Evolutionary conservation across 2,888 invertebrate genomes (phyloP), one percentile per base, ranked within the genome.

Genomic region (Tillus elongatus): DNA sequence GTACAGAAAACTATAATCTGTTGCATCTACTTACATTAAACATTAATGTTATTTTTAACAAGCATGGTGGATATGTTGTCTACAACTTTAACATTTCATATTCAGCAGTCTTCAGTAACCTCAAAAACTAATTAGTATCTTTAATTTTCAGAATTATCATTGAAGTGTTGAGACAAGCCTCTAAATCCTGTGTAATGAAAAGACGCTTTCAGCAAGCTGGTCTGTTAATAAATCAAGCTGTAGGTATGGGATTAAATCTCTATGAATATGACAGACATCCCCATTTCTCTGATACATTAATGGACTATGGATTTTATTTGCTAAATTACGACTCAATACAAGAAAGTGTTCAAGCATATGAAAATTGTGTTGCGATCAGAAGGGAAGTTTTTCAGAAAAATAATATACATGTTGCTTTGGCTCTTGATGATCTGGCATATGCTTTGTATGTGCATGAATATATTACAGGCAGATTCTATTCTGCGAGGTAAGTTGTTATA

Each of bases 381-480:
- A 77, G 78, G 51, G 67, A 71, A 35, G 79, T 90, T 53, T 91
- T 89, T 68, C 87, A 87, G 0, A 80, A 79, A 54, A 75, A 78
- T 60, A 91, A 89, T 66, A 76, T 93, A 44, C 83, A 85, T 63
- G 85, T 93, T 48, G 93, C 92, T 1, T 76, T 86, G 15, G 87
- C 86, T 15, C 85, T 89, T 63, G 92, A 93, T 67, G 92, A 93
- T 68, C 71, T 93, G 30, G 90, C 92, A 0, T 95, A 93, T 67
- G 90, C 91, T 31, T 77, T 87, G 8, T 95, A 93, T 63, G 91
- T 92, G 31, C 79, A 84, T 38, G 92, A 93, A 66, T 93, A 93
- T 65, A 88, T 82, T 54, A 82, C 88, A 0, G 91, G 92, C 0
- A 74, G 82, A 49, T 93, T 93, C 66, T 74, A 74, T 53, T 75